A percentile compares a stretch with the other conserved stretches of the same genome.
Conservation (phyloP, 1,140 invertebrate species). For the Hylaeus volcanicus region DNA sequence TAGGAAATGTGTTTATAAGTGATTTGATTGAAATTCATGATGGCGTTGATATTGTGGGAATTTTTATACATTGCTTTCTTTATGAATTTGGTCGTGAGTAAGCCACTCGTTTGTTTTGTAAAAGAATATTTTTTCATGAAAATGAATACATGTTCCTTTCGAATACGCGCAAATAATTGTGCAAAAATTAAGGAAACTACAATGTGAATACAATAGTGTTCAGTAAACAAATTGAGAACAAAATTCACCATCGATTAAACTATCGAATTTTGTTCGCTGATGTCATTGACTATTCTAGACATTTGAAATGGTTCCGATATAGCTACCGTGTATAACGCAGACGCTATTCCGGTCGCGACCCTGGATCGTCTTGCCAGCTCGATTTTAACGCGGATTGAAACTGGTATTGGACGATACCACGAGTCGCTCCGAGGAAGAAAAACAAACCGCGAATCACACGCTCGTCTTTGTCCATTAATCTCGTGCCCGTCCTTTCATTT, state of each 20-base stretch:
- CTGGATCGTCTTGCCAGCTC: slow-evolving; percentile 24
- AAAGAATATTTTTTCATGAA: no score
- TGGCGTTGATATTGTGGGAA: no score
- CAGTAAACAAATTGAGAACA: no score
- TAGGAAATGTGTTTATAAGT: no score
- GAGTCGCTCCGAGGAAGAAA: neutral
- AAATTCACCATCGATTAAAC: neutral
- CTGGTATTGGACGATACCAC: neutral
- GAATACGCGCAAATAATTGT: no score
- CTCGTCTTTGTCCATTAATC: slow-evolving; percentile 27
- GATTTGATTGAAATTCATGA: no score
- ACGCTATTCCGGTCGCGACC: slow-evolving; percentile 61
- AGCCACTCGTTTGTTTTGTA: no score
- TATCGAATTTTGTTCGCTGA: slow-evolving; percentile 48
- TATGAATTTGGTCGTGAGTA: no score
- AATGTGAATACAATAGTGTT: no score
- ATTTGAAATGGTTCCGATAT: slow-evolving; percentile 44
- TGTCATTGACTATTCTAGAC: slow-evolving; percentile 69
- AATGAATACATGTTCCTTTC: no score
- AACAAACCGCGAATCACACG: slow-evolving; percentile 36
- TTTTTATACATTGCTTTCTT: no score
- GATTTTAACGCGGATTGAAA: neutral
- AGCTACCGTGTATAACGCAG: slow-evolving; percentile 9
- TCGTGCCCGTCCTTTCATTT: slow-evolving; percentile 37
- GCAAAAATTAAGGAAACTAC: no score